Percentiles rank a stretch among this genome's conserved stretches.
These are phyloP conservation scores for Argyresthia albistria DNA, from an alignment of 2,888 invertebrate genomes.

Conservation along the genomic window DNA sequence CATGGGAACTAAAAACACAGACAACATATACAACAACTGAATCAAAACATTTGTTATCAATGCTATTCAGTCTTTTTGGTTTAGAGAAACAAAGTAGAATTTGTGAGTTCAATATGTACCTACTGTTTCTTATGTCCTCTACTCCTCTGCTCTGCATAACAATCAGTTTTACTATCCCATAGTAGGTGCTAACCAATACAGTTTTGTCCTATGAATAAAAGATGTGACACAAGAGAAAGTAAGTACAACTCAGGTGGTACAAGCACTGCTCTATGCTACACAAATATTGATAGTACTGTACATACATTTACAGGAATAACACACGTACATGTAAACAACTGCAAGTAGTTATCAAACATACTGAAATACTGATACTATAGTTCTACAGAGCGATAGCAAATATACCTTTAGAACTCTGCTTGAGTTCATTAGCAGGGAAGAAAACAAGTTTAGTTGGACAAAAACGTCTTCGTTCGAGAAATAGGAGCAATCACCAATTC, in stretches of 20 bases:
- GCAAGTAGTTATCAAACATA: not conserved
- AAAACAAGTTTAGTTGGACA: slow-evolving; percentile 43
- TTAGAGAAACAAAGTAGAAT: no score
- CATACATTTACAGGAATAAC: not conserved
- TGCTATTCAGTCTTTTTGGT: no score
- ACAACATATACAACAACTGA: no score
- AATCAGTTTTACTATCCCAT: not conserved
- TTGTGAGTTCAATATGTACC: no score
- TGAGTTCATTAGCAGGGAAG: slow-evolving; percentile 61
- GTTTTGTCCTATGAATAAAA: not conserved
- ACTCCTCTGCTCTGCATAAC: no score
- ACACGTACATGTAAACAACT: not conserved
- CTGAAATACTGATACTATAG: not conserved
- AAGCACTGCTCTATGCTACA: not conserved
- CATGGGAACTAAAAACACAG: no score
- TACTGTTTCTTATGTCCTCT: no score
- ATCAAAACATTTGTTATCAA: no score
- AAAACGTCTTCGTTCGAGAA: slow-evolving; percentile 50
- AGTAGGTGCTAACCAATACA: not conserved
- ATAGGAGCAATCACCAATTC: slow-evolving; percentile 50
- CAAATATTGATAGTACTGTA: not conserved
- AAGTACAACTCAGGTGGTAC: not conserved
- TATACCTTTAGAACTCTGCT: slow-evolving; percentile 50
- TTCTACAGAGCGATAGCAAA: no score
- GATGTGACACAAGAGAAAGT: not conserved